Percentiles rank a stretch among this genome's conserved stretches.
Conservation (phyloP, 2,113 vertebrate genomes). For the Tonatia bakeri region DNA sequence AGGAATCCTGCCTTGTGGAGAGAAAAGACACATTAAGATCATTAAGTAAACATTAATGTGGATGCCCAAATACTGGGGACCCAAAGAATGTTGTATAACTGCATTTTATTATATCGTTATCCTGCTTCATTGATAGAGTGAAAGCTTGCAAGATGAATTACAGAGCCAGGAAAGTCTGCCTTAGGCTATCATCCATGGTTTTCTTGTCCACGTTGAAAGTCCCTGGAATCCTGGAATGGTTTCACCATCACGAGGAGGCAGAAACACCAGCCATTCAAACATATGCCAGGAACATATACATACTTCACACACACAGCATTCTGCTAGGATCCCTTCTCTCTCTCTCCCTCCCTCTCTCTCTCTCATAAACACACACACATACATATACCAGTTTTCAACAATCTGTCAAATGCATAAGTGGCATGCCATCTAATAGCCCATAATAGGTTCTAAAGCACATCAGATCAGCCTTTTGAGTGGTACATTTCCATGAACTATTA, state of each 20-base stretch:
- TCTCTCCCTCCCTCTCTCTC: neutral
- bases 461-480: conserved; percentile 59
- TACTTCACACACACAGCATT: neutral
- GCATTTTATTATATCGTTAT: neutral
- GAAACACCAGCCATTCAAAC: neutral
- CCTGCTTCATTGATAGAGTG: neutral
- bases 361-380: neutral
- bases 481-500: conserved; percentile 69
- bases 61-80: neutral
- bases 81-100: neutral
- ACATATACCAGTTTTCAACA: conserved; percentile 2
- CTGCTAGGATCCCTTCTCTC: neutral
- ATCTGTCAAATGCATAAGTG: conserved; percentile 19
- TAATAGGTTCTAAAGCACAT: conserved; percentile 43
- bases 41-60: neutral
- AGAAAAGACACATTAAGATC: neutral
- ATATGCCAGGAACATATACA: neutral
- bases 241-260: neutral
- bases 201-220: neutral
- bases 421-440: neutral
- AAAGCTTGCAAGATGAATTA: neutral
- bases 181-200: neutral
- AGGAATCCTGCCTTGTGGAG: neutral
- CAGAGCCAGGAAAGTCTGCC: neutral
- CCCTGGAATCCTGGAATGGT: neutral